These are phyloP conservation scores for Chrysina gloriosa DNA, from an alignment of 2,888 invertebrate genomes.

Conservation along the genomic window DNA sequence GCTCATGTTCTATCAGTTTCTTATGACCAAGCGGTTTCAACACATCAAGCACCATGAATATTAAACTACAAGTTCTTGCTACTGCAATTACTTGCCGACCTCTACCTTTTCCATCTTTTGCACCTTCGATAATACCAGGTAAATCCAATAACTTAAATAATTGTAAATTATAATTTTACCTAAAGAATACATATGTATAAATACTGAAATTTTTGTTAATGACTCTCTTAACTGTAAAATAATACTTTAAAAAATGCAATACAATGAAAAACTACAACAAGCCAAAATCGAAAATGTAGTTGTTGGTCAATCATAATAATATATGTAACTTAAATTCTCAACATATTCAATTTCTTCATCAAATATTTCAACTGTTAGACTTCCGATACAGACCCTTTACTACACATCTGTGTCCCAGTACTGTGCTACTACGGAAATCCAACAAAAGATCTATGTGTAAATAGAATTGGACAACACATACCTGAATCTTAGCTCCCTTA, in stretches of 20 bases:
- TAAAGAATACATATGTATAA: not conserved
- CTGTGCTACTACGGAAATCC: no score
- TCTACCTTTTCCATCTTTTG: conserved; percentile 99
- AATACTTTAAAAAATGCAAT: not conserved
- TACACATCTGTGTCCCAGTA: no score
- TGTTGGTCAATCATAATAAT: no score
- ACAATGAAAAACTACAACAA: not conserved
- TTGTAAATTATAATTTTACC: not conserved
- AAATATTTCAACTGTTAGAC: no score
- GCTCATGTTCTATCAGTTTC: conserved; percentile 93
- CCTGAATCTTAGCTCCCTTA: conserved; percentile 99
- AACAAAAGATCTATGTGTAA: no score
- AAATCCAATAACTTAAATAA: conserved; percentile 87
- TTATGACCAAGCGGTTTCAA: conserved; percentile 98
- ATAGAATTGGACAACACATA: conserved; percentile 57
- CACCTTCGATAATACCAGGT: conserved; percentile 99
- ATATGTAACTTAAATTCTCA: no score
- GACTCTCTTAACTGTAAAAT: not conserved
- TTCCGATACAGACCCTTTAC: no score
- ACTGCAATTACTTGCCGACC: conserved; percentile 99
- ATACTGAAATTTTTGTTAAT: not conserved
- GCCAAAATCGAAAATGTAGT: no score
- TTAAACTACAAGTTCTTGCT: conserved; percentile 96
- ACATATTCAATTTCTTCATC: no score
- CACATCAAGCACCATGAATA: conserved; percentile 97